A percentile compares a stretch with the other conserved stretches of the same genome.
Evolutionary conservation across 2,113 vertebrate species (phyloP).

Genomic region (Oreochromis tanganicae): DNA sequence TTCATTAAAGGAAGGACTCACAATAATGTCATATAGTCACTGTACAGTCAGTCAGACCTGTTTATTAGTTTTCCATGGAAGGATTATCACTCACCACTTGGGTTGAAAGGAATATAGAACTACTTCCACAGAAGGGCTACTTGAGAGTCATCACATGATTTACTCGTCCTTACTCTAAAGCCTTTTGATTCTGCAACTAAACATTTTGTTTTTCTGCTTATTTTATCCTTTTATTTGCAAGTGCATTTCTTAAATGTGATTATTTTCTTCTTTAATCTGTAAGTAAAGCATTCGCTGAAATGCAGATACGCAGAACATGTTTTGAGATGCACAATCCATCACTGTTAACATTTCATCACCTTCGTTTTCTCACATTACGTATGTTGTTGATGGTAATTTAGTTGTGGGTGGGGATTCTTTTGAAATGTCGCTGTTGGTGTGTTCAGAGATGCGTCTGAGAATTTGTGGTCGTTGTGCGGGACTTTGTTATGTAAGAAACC

Average conservation of each 20-base stretch:
- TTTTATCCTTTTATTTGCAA: neutral
- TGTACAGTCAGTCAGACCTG: neutral
- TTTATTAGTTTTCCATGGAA: neutral
- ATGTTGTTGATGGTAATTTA: neutral
- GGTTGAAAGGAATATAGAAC: neutral
- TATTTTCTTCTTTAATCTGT: neutral
- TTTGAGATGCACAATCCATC: neutral
- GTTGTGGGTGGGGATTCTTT: neutral
- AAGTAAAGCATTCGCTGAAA: neutral
- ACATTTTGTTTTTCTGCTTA: neutral
- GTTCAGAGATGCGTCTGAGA: neutral
- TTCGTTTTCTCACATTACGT: neutral
- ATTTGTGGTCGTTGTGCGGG: neutral
- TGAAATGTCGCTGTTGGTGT: neutral
- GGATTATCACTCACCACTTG: neutral
- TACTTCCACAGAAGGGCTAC: neutral
- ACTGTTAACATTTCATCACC: neutral
- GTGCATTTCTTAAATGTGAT: neutral
- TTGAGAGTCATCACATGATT: neutral
- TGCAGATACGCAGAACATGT: neutral
- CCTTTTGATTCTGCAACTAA: neutral
- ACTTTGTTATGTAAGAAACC: neutral
- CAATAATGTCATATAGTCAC: neutral
- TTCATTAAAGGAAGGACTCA: neutral
- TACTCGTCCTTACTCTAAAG: neutral